Evolutionary conservation across 2,113 vertebrate species (phyloP).

Genomic region (Zonotrichia leucophrys): DNA sequence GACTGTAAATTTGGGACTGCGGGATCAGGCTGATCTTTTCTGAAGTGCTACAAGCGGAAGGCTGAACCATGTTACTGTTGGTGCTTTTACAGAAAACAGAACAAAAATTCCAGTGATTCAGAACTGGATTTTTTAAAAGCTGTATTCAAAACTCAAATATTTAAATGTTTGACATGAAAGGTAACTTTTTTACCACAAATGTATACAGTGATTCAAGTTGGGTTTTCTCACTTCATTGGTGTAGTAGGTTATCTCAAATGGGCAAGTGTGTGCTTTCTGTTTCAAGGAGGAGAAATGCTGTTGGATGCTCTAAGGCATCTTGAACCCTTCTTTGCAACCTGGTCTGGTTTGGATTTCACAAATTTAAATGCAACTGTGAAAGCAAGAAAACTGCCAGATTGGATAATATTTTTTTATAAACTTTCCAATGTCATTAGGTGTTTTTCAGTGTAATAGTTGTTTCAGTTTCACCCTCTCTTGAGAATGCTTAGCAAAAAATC

Average conservation of each 20-base stretch:
- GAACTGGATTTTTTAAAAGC: slow-evolving; percentile 60
- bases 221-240: not conserved
- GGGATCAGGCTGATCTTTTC: slow-evolving; percentile 35
- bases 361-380: not conserved
- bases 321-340: not conserved
- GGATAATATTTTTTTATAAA: not conserved
- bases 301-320: not conserved
- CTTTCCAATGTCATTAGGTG: not conserved
- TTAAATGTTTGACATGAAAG: slow-evolving; percentile 61
- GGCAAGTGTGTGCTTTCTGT: not conserved
- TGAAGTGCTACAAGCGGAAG: slow-evolving; percentile 8
- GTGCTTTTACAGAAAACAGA: slow-evolving; percentile 76
- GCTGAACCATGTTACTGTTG: slow-evolving; percentile 56
- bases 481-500: not conserved
- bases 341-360: not conserved
- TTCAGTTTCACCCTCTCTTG: not conserved
- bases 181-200: not conserved
- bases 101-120: slow-evolving; percentile 78
- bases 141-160: slow-evolving; percentile 60
- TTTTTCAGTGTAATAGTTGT: slow-evolving; percentile 27
- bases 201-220: not conserved
- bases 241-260: not conserved
- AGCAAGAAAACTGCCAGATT: not conserved
- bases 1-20: slow-evolving; percentile 26
- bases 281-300: not conserved